These are phyloP conservation scores for Syrista parreyssii DNA, from an alignment of 2,888 invertebrate species.

Conservation along the genomic window DNA sequence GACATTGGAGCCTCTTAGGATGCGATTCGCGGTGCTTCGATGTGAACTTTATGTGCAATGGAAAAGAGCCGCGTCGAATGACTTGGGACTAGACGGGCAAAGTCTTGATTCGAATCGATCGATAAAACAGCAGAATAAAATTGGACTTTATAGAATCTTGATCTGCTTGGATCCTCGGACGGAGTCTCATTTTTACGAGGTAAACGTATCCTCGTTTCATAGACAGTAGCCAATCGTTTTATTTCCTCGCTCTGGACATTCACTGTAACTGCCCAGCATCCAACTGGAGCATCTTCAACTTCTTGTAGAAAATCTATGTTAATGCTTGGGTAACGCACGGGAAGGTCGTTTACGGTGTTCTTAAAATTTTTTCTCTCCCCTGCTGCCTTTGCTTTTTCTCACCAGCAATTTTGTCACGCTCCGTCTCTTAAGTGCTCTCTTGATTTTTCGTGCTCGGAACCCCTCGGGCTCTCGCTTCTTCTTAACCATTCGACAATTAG, in stretches of 20 bases:
- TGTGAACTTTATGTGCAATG: not conserved
- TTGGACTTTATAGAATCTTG: not conserved
- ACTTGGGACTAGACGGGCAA: too few species aligned
- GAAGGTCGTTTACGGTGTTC: constrained; percentile 2
- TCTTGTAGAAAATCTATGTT: not conserved
- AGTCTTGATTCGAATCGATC: not conserved
- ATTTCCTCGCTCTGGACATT: not conserved
- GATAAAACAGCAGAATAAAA: not conserved
- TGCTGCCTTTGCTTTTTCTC: constrained; percentile 2
- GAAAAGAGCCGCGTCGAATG: too few species aligned
- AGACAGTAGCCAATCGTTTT: not conserved
- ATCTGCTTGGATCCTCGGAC: not conserved
- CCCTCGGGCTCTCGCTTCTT: not conserved
- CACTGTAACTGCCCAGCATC: not conserved
- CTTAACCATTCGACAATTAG: not conserved
- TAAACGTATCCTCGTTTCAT: not conserved
- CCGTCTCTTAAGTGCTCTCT: not conserved
- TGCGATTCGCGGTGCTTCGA: constrained; percentile 20
- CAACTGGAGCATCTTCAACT: not conserved
- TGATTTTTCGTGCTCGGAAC: not conserved
- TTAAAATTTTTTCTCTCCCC: constrained; percentile 17
- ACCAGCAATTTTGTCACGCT: not conserved
- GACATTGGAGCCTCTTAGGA: constrained; percentile 25
- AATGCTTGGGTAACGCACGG: not conserved
- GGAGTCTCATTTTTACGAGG: not conserved